Percentiles rank a stretch among this genome's conserved stretches.
Evolutionary conservation across 2,888 invertebrate genomes (phyloP).

Genomic region (Melitaea athalia): DNA sequence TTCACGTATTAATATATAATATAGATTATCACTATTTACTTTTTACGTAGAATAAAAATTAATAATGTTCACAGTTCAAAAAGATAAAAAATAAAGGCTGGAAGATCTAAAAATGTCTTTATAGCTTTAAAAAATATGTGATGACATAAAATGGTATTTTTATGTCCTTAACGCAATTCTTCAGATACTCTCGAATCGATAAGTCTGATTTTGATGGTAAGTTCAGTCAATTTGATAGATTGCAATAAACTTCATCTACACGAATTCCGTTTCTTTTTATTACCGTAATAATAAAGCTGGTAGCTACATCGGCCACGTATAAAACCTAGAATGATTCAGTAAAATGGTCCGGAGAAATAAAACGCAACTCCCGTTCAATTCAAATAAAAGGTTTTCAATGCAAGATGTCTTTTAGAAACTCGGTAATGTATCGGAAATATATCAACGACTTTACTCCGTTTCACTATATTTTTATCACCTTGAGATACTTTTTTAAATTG

Average conservation of each 20-base stretch:
- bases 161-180: too few species aligned
- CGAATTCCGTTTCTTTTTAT: not conserved
- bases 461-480: slow-evolving; percentile 21
- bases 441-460: slow-evolving; percentile 31
- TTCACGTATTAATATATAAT: too few species aligned
- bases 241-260: not conserved
- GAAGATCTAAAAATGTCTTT: too few species aligned
- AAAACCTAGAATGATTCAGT: slow-evolving; percentile 36
- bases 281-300: slow-evolving; percentile 13
- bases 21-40: too few species aligned
- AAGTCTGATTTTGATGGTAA: not conserved
- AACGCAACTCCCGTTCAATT: slow-evolving; percentile 46
- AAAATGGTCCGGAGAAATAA: slow-evolving; percentile 43
- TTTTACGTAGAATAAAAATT: too few species aligned
- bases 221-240: not conserved
- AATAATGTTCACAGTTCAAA: too few species aligned
- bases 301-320: slow-evolving; percentile 20
- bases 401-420: slow-evolving; percentile 43
- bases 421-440: slow-evolving; percentile 43
- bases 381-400: slow-evolving; percentile 49
- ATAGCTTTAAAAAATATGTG: too few species aligned
- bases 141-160: too few species aligned
- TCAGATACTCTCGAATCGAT: not conserved
- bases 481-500: slow-evolving; percentile 14
- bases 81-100: too few species aligned